These are phyloP conservation scores for Electrona antarctica DNA, from an alignment of 2,113 vertebrate genomes.

Conservation along the genomic window DNA sequence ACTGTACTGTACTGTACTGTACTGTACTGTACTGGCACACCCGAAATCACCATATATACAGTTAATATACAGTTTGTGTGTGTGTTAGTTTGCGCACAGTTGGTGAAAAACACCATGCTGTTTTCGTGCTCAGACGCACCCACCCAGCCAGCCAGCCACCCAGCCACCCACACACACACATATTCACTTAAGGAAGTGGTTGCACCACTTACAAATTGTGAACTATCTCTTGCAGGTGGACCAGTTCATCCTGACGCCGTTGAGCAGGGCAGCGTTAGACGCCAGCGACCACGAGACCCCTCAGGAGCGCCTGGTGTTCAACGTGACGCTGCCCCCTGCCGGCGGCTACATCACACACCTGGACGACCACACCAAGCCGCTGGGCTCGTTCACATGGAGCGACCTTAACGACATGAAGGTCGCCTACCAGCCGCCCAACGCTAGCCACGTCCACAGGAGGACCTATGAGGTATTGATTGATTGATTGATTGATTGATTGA, in stretches of 20 bases:
- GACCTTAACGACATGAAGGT: conserved; percentile 81
- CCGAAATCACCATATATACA: too few relatives aligned
- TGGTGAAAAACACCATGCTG: too few relatives aligned
- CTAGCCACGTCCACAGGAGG: conserved; percentile 72
- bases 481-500: too few relatives aligned
- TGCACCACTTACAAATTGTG: too few relatives aligned
- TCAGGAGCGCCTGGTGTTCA: conserved; percentile 67
- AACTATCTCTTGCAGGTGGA: conserved; percentile 50
- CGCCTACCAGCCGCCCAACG: conserved; percentile 82
- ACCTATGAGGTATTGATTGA: conserved; percentile 78
- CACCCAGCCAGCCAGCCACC: too few relatives aligned
- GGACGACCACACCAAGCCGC: conserved; percentile 71
- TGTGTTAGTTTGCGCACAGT: too few relatives aligned
- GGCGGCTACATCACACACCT: conserved; percentile 74
- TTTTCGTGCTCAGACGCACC: too few relatives aligned
- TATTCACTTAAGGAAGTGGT: too few relatives aligned
- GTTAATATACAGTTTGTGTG: too few relatives aligned
- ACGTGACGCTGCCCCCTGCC: conserved; percentile 46
- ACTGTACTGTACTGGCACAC: too few relatives aligned
- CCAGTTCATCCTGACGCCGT: conserved; percentile 77
- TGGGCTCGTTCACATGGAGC: conserved; percentile 74
- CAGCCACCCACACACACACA: too few relatives aligned
- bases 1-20: too few relatives aligned
- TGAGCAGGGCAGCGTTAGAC: conserved; percentile 71
- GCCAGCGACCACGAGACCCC: conserved; percentile 73